Evolutionary conservation across 2,888 invertebrate genomes (phyloP).

Genomic region (Amphiduros pacificus): DNA sequence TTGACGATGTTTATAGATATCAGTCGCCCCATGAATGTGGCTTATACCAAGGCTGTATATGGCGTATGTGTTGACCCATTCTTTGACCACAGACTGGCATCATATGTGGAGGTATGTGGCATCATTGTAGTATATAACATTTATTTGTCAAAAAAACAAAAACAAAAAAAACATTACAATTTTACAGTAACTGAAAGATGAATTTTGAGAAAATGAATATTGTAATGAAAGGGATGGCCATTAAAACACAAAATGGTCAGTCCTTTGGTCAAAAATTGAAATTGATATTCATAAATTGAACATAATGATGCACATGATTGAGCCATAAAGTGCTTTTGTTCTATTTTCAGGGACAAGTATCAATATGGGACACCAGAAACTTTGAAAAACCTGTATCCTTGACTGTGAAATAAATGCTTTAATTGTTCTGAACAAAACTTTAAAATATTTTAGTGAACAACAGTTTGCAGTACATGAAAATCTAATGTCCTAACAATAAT

Average conservation of each 20-base stretch:
- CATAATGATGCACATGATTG: too few relatives aligned
- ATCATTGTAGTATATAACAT: too few relatives aligned
- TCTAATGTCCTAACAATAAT: too few relatives aligned
- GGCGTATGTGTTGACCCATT: conserved; percentile 80
- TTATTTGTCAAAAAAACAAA: too few relatives aligned
- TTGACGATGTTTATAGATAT: conserved; percentile 66
- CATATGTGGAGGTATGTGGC: conserved; percentile 63
- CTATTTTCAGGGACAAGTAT: conserved; percentile 70
- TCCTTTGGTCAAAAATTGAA: too few relatives aligned
- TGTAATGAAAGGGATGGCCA: too few relatives aligned
- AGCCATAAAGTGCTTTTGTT: too few relatives aligned
- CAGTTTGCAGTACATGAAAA: background rate
- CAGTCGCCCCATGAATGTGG: conserved; percentile 65
- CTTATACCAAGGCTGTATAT: conserved; percentile 76
- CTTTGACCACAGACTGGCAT: conserved; percentile 78
- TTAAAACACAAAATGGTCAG: too few relatives aligned
- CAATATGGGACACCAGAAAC: conserved; percentile 85
- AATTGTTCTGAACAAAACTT: background rate
- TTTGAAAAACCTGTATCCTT: conserved; percentile 76
- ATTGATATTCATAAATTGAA: too few relatives aligned
- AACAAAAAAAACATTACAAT: too few relatives aligned
- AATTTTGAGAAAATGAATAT: too few relatives aligned
- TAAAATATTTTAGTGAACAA: background rate
- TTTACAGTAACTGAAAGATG: too few relatives aligned
- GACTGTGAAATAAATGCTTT: background rate